These are phyloP conservation scores for Carcina quercana DNA, from an alignment of 2,888 invertebrate genomes.

Conservation along the genomic window DNA sequence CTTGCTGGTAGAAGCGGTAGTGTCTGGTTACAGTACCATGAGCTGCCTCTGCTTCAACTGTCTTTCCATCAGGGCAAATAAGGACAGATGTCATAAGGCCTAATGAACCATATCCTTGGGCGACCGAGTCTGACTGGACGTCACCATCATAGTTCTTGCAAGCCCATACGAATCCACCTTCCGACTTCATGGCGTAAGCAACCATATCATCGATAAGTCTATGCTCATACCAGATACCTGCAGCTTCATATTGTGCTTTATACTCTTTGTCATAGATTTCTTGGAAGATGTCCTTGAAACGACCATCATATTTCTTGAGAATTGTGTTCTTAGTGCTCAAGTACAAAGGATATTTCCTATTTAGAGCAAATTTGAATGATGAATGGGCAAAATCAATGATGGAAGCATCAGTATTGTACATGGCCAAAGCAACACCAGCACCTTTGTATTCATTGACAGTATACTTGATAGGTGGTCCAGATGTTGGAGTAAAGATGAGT, in stretches of 20 bases:
- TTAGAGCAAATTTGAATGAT: conserved; percentile 92
- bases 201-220: conserved; percentile 99
- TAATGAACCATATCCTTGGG: conserved; percentile 96
- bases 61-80: conserved; percentile 97
- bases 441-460: conserved; percentile 90
- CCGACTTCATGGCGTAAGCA: conserved; percentile 97
- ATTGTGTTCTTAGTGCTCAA: conserved; percentile 98
- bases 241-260: conserved; percentile 87
- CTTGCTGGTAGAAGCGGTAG: conserved; percentile 91
- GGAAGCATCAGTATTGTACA: conserved; percentile 98
- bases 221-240: conserved; percentile 98
- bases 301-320: conserved; percentile 95
- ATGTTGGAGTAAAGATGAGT: conserved; percentile 84
- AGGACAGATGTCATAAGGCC: conserved; percentile 99
- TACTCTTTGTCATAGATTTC: conserved; percentile 94
- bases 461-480: conserved; percentile 78
- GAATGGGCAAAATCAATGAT: conserved; percentile 95
- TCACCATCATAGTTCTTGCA: conserved; percentile 99
- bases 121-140: conserved; percentile 98
- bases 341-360: conserved; percentile 90
- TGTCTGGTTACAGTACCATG: conserved; percentile 98
- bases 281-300: conserved; percentile 98
- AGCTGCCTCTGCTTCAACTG: conserved; percentile 98
- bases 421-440: conserved; percentile 93
- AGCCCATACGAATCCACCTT: conserved; percentile 99